phyloP scores from a whole-genome alignment of 2,113 vertebrate genomes.

The Recurvirostra avosetta region DNA sequence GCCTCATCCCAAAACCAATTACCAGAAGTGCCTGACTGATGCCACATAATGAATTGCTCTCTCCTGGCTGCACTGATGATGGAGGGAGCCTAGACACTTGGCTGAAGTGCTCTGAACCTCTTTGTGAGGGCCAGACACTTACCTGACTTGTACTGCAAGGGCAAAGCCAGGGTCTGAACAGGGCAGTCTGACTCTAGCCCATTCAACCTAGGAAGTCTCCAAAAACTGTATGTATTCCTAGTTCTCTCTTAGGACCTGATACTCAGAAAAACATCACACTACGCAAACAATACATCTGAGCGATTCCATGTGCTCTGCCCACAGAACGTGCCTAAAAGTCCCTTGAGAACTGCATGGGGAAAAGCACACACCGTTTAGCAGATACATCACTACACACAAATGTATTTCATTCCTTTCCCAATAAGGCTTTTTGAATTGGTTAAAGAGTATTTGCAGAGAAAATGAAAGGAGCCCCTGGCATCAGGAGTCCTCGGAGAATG shows the following conservation, averaged over 20 bases:
- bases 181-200: not conserved
- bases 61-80: not conserved
- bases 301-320: constrained; percentile 3
- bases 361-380: constrained; percentile 10
- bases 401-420: constrained; percentile 26
- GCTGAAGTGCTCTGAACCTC: not conserved
- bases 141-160: not conserved
- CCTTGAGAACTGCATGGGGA: not conserved
- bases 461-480: constrained; percentile 62
- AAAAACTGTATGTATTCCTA: not conserved
- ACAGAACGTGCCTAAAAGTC: constrained; percentile 10
- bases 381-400: constrained; percentile 25
- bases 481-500: constrained; percentile 41
- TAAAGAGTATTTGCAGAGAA: constrained; percentile 58
- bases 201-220: not conserved
- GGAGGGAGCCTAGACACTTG: not conserved
- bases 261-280: not conserved
- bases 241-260: not conserved
- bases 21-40: not conserved
- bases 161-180: not conserved
- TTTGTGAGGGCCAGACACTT: not conserved
- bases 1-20: not conserved
- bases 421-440: constrained; percentile 47
- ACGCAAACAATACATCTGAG: not conserved
- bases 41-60: not conserved